Evolutionary conservation across 2,113 vertebrate genomes (phyloP), one percentile per base, ranked within the genome.

Genomic region (Delphinapterus leucas): DNA sequence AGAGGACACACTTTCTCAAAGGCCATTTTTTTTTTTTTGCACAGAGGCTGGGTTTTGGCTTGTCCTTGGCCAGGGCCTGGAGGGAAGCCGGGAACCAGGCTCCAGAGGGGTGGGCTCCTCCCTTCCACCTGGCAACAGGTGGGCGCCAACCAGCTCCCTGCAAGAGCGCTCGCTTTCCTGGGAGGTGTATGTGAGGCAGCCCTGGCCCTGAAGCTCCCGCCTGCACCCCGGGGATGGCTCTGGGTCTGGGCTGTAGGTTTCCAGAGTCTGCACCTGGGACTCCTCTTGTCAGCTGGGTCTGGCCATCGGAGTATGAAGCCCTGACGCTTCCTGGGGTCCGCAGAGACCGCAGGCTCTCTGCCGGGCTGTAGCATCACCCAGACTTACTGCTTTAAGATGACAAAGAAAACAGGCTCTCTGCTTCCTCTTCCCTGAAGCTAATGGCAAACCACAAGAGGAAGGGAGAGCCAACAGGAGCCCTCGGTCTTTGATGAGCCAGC

Each of bases 1-100:
- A 94, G 94, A 93, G 97, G 95, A 95, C 97, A 96, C 87, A 25
- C 93, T 89, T 47, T 96, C 97, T 97, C 86, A 88, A 77, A 96
- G 88, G 70, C 88, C 28, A 31, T 47, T 65, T 60, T 36, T n/a
- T 31, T 80, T 12, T 79, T 25, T 92, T 10, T n/a, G 68, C 73
- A 55, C 25, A 13, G 82, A 80, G 71, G 15, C 83, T 0, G 41
- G 47, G n/a, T 28, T 7, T 77, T 58, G 65, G 60, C 23, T 81
- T 84, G 77, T 61, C 77, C 81, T 82, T n/a, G 77, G 55, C 47
- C 41, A 11, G 70, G 65, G 65, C 4, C n/a, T 11, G 0, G 14
- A n/a, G 80, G 67, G 60, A n/a, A 61, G 81, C 28, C 1, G 9
- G 31, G 55, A 86, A 44, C 17, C 0, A 4, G 70, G 60, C 14